A percentile compares a stretch with the other conserved stretches of the same genome.
phyloP scores from a whole-genome alignment of 2,888 invertebrate genomes.

The Pachycephus smyrnensis region DNA sequence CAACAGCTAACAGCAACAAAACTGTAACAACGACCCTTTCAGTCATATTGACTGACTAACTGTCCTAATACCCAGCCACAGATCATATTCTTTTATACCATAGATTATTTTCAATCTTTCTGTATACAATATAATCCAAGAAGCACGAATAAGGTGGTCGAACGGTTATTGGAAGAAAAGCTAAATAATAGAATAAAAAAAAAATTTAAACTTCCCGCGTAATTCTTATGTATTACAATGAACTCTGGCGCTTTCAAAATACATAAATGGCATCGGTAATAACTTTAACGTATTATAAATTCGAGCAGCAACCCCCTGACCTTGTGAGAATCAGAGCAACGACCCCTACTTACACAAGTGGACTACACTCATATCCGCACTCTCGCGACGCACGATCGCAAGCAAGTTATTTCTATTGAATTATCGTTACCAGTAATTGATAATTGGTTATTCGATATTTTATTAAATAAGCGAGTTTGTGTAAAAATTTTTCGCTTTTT shows the following conservation, averaged over 20 bases:
- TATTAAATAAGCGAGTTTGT: constrained; percentile 61
- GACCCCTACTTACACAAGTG: constrained; percentile 35
- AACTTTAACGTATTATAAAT: not conserved
- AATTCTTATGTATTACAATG: not conserved
- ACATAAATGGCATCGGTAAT: not conserved
- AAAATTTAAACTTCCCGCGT: not conserved
- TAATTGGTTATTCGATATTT: constrained; percentile 47
- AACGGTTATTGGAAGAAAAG: not conserved
- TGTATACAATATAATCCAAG: not conserved
- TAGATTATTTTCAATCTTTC: not conserved
- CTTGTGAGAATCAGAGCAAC: constrained; percentile 32
- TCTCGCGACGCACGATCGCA: constrained; percentile 43
- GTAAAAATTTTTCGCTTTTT: constrained; percentile 55
- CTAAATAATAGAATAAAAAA: not conserved
- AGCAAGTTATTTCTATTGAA: constrained; percentile 34
- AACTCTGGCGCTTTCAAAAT: not conserved
- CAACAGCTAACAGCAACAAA: not conserved
- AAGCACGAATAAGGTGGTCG: not conserved
- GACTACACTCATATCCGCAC: constrained; percentile 44
- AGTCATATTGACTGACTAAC: not conserved
- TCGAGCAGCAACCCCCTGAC: constrained; percentile 45
- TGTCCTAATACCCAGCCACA: not conserved
- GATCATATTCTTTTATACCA: not conserved
- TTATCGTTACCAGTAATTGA: constrained; percentile 30
- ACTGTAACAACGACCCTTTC: not conserved